Evolutionary conservation across 37 sponge, comb jelly and placozoan genomes (phyloP), one percentile per base, ranked within the genome.

Genomic region (Cliona cf. orientalis): DNA sequence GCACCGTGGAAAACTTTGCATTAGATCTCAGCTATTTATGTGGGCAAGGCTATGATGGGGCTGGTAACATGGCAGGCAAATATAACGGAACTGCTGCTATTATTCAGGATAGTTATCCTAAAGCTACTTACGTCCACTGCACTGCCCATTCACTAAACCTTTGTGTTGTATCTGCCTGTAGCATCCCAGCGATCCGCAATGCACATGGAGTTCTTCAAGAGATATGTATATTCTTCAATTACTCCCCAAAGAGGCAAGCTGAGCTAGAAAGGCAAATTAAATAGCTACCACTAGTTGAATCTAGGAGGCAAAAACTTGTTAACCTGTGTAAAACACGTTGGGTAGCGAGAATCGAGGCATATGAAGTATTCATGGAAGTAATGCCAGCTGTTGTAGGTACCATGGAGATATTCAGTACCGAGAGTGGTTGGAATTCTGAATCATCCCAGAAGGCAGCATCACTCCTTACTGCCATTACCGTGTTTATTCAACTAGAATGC

Each of bases 11-110:
- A 29, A 78, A 21, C n/a, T 55, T 43, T 14, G 71, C 56, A 6
- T 14, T 80, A 26, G 71, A 80, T 42, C 19, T 75, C 28, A 73
- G 31, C 42, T 59, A 33, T 26, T 58, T 35, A 5, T 25, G 84
- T 62, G 76, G 63, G 35, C 84, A 84, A 57, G 63, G 46, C 21
- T 80, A 80, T 28, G 84, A 77, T 57, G 75, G 84, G 17, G 84
- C 84, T 44, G 75, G 62, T 17, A 83, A 83, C 43, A 83, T 76
- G 84, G 60, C 74, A 43, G 84, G 84, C 2, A 32, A 38, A 35
- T 37, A 31, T 58, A 32, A 49, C 34, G 84, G 84, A 21, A 35
- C 62, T 58, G 84, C 61, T 58, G 75, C 75, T 26, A 59, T n/a
- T 25, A 81, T 84, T 43, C 38, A 38, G 42, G 31, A 56, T 23